These are phyloP conservation scores for Anthonomus grandis DNA, from an alignment of 1,140 invertebrate species.

Conservation along the genomic window DNA sequence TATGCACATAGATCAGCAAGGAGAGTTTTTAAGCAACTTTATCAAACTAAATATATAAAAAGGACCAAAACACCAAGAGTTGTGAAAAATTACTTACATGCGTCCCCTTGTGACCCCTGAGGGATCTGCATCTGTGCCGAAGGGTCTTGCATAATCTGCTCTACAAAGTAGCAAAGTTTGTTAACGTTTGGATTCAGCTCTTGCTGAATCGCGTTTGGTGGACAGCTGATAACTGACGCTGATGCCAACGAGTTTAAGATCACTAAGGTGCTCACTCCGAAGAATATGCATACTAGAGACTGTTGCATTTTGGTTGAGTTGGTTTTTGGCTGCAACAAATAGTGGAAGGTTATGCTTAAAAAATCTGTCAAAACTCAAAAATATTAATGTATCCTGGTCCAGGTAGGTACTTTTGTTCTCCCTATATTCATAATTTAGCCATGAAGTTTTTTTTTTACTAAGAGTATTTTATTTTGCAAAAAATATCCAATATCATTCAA, in stretches of 20 bases:
- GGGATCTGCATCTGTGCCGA: too few species aligned
- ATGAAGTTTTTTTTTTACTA: not conserved
- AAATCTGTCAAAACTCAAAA: slow-evolving; percentile 11
- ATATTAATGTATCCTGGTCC: not conserved
- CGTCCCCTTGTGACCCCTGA: slow-evolving; percentile 26
- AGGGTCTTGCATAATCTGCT: slow-evolving; percentile 35
- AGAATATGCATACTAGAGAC: slow-evolving; percentile 13
- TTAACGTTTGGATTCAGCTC: slow-evolving; percentile 35
- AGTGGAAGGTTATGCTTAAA: too few species aligned
- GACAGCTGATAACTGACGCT: slow-evolving; percentile 39
- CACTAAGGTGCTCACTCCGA: slow-evolving; percentile 3
- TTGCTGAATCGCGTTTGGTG: slow-evolving; percentile 30
- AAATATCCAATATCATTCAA: not conserved
- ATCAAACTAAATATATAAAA: too few species aligned
- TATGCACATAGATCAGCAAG: too few species aligned
- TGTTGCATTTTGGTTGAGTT: slow-evolving; percentile 11
- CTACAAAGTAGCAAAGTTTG: slow-evolving; percentile 39
- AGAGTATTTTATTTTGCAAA: not conserved
- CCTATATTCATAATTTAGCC: not conserved
- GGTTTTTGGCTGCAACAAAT: too few species aligned
- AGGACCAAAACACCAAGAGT: too few species aligned
- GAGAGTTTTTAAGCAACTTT: too few species aligned
- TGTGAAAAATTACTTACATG: slow-evolving; percentile 19
- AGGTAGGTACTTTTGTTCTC: not conserved
- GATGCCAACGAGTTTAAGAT: slow-evolving; percentile 29